Evolutionary conservation across 2,888 invertebrate genomes (phyloP), one percentile per base, ranked within the genome.

Genomic region (Ethmia dodecea): DNA sequence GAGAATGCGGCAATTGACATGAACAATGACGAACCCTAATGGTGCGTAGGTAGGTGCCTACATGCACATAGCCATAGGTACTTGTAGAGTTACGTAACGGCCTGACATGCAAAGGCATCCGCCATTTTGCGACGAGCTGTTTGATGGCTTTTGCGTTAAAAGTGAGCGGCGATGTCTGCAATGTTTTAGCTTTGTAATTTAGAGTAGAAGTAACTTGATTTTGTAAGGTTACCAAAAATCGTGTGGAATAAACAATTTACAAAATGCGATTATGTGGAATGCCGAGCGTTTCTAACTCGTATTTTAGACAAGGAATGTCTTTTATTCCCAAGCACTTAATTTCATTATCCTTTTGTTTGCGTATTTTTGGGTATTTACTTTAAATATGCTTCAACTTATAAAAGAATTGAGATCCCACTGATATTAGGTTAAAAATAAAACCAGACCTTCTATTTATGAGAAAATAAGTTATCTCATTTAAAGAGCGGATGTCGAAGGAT

Each of bases 41-140:
- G 49, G 47, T 45, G 59, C 55, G 64, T 67, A 60, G 60, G 60
- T 67, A 58, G 57, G 54, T 58, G 49, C 50, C 38, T 47, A 55
- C 50, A 39, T 47, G 54, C 40, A 47, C 54, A 54, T 54, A 59
- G 52, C n/a, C 43, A 52, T 50, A 53, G 49, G 53, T 55, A 49
- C 53, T 36, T 40, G 34, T 37, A 49, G 42, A 47, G 55, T 77
- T 76, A 70, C 67, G 67, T 67, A 75, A 76, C 54, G 50, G 42
- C 42, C 46, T 50, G 55, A 53, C 59, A 63, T 58, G 60, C 60
- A 60, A 62, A 66, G 54, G 57, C 50, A 61, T 65, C 72, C 75
- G 79, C 76, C 78, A 77, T 80, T 72, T 80, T 80, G 70, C 49
- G 73, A 76, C 65, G 66, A 70, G 53, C 58, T 60, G 56, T 62